Evolutionary conservation across 2,113 vertebrate genomes (phyloP), one percentile per base, ranked within the genome.

Genomic region (Ictidomys tridecemlineatus): DNA sequence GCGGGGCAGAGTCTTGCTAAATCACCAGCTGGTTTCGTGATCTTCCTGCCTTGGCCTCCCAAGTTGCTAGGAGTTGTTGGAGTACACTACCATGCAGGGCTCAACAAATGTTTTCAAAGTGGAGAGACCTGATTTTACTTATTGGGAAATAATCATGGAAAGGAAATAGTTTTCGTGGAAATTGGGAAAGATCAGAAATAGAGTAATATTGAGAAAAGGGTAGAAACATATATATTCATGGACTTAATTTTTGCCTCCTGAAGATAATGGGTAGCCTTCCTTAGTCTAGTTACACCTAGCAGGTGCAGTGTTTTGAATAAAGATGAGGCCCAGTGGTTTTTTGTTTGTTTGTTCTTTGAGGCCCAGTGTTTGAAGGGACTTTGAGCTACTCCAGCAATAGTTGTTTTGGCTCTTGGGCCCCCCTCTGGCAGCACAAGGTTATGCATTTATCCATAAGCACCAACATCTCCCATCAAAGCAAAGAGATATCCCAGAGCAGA

Each of bases 401-500:
- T n/a, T 74, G 4, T 88, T 88, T 51, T 65, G 74, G 91, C 48
- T 96, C 51, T 70, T 11, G 63, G 56, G 56, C n/a, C 56, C 51
- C 30, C 65, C 63, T 91, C 63, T 86, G 73, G 69, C 95, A 86
- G n/a, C 48, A 95, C 32, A 39, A 92, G 32, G 77, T 90, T 72
- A 74, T 42, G 67, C 39, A n/a, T 78, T 90, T 69, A 82, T 61
- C 34, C 78, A 58, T 20, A 77, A 86, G 86, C 79, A 72, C 39
- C 93, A 93, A 74, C 70, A 92, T 34, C 37, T 58, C 56, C 30
- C 88, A 83, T 82, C 58, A 87, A 85, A 93, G 26, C 58, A 87
- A 85, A 93, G 30, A 61, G 58, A 45, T 58, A 79, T 12, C 39
- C 45, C 63, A 80, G 85, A 95, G 92, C 56, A 91, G 94, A 92